Percentiles rank a stretch among this genome's conserved stretches.
Evolutionary conservation across 2,797 vertebrate genomes (phyloP).

Genomic region (Danio jaintianensis): DNA sequence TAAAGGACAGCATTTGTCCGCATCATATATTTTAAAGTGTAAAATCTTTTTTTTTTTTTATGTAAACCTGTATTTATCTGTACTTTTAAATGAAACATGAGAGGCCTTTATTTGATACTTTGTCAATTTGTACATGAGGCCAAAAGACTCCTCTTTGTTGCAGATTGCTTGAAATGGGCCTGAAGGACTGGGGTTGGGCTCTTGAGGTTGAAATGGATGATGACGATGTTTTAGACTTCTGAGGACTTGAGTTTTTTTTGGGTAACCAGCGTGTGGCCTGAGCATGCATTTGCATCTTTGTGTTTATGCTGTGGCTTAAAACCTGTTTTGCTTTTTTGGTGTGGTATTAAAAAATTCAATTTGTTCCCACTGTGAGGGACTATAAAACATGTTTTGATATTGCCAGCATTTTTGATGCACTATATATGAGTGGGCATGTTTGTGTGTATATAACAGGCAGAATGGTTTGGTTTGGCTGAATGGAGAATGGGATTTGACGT

Average conservation of each 20-base stretch:
- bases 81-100: not conserved
- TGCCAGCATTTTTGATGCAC: slow-evolving; percentile 66
- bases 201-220: slow-evolving; percentile 88
- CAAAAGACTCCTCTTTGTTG: slow-evolving; percentile 80
- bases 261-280: slow-evolving; percentile 78
- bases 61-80: not conserved
- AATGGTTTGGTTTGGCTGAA: not conserved
- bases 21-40: not conserved
- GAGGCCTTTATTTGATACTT: not conserved
- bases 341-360: not conserved
- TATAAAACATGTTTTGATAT: not conserved
- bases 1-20: not conserved
- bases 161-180: slow-evolving; percentile 97
- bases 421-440: slow-evolving; percentile 66
- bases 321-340: not conserved
- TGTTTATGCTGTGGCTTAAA: slow-evolving; percentile 10
- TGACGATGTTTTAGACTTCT: slow-evolving; percentile 96
- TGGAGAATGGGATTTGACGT: not conserved
- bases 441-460: not conserved
- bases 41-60: too few relatives aligned
- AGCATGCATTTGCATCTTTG: slow-evolving; percentile 45
- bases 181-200: slow-evolving; percentile 97
- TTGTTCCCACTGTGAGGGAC: not conserved
- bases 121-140: slow-evolving; percentile 13
- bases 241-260: slow-evolving; percentile 81